Conservation (phyloP, 1,140 invertebrate species). For the Gonioctena quinquepunctata region DNA sequence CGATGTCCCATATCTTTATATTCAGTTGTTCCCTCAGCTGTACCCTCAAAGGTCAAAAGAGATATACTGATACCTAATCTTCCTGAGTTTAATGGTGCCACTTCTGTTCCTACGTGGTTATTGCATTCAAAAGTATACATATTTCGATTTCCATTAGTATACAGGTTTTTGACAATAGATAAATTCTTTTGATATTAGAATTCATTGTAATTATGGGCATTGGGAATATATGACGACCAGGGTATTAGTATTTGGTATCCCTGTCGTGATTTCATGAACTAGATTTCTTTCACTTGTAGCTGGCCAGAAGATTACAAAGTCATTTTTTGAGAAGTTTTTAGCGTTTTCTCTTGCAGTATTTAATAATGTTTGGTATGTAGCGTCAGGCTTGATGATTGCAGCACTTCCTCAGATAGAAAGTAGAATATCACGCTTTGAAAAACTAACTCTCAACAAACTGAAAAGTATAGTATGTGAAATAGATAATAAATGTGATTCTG, state of each 20-base stretch:
- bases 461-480: too few species aligned
- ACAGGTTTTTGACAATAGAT: background rate
- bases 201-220: background rate
- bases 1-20: background rate
- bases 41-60: background rate
- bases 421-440: too few species aligned
- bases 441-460: too few species aligned
- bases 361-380: background rate
- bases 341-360: background rate
- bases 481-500: too few species aligned
- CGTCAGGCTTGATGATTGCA: background rate
- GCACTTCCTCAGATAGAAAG: too few species aligned
- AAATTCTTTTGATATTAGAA: background rate
- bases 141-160: background rate
- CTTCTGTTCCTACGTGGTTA: background rate
- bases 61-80: background rate
- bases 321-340: background rate
- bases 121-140: background rate
- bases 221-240: background rate
- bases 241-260: background rate
- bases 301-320: background rate
- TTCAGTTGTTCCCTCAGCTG: background rate
- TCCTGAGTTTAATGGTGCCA: background rate
- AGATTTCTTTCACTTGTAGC: background rate
- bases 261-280: constrained; percentile 1